A percentile compares a stretch with the other conserved stretches of the same genome.
Conservation (phyloP, 2,888 invertebrate species). For the Suillia variegata region DNA sequence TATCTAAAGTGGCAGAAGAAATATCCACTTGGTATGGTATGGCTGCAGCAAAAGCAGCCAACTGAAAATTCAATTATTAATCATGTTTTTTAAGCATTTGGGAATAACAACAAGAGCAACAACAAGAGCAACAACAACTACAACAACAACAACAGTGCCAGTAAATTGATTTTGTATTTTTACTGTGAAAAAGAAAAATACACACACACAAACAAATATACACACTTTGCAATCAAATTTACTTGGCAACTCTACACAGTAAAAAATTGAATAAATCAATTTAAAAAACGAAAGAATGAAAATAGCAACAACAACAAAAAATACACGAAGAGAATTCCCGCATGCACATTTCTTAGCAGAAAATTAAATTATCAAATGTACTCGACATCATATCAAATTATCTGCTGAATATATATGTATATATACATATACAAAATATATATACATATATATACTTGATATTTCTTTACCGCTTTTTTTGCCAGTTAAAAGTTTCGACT, state of each 20-base stretch:
- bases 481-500: too few species aligned
- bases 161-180: background rate
- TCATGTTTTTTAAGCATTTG: conserved; percentile 27
- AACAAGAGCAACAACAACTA: background rate
- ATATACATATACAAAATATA: too few species aligned
- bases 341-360: background rate
- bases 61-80: conserved; percentile 27
- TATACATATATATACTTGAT: background rate
- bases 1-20: too few species aligned
- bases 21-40: too few species aligned
- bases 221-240: conserved; percentile 3
- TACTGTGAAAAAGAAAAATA: background rate
- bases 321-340: background rate
- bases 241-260: background rate
- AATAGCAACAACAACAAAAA: too few species aligned
- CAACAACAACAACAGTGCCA: background rate
- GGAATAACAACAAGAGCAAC: conserved; percentile 19
- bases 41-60: too few species aligned
- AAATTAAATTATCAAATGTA: conserved; percentile 6
- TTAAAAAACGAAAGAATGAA: background rate
- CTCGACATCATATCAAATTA: background rate
- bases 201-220: too few species aligned
- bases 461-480: background rate
- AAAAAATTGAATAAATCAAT: conserved; percentile 4
- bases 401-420: too few species aligned